These are phyloP conservation scores for Rhabdornis inornatus DNA, from an alignment of 2,113 vertebrate genomes.

Conservation along the genomic window DNA sequence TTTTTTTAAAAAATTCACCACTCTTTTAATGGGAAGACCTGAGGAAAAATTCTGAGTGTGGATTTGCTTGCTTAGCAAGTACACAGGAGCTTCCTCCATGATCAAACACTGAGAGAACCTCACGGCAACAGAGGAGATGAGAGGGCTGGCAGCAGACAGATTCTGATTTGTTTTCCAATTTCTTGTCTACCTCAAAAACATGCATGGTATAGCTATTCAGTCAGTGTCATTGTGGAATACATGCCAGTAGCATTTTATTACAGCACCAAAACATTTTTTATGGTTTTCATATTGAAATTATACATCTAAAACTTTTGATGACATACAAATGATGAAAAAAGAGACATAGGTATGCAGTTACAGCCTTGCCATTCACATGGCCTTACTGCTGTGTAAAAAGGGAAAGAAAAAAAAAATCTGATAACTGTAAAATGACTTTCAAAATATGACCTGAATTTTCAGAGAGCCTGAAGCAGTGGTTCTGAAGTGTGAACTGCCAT, in stretches of 20 bases:
- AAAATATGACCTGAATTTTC: neutral
- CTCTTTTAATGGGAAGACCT: neutral
- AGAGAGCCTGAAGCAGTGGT: neutral
- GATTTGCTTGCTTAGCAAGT: neutral
- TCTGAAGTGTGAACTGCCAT: neutral
- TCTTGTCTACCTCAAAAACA: neutral
- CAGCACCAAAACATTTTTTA: neutral
- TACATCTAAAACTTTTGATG: neutral
- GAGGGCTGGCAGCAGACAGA: neutral
- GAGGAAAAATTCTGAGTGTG: neutral
- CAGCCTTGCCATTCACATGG: neutral
- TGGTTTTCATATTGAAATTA: neutral
- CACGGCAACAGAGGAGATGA: neutral
- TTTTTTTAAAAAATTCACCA: neutral
- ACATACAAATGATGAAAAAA: neutral
- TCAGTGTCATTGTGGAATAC: neutral
- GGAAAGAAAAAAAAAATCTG: neutral
- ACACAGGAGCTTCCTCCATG: neutral
- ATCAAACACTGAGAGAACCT: neutral
- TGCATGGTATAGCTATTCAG: neutral
- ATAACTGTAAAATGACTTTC: neutral
- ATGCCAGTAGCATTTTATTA: neutral
- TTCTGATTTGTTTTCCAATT: neutral
- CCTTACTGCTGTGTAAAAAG: neutral
- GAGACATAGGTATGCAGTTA: neutral